Evolutionary conservation across 2,797 vertebrate genomes (phyloP).

Genomic region (Psittacula derbiana): DNA sequence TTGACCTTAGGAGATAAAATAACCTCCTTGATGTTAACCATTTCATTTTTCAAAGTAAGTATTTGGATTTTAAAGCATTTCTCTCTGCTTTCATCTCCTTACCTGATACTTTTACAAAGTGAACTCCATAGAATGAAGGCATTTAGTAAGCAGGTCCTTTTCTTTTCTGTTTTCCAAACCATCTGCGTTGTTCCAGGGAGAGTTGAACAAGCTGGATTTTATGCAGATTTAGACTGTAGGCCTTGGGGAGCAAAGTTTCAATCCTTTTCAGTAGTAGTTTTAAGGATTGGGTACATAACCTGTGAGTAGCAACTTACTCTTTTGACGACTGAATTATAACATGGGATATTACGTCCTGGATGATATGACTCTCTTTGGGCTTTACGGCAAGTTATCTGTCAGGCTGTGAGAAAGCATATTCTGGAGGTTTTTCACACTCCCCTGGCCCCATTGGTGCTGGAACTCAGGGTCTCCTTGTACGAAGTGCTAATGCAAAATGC

Average conservation of each 20-base stretch:
- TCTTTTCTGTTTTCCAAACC: not conserved
- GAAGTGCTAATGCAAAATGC: constrained; percentile 45
- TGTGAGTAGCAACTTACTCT: not conserved
- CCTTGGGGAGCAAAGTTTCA: not conserved
- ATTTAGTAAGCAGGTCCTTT: not conserved
- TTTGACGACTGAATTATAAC: not conserved
- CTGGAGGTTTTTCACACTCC: constrained; percentile 18
- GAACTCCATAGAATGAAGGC: not conserved
- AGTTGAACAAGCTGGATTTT: not conserved
- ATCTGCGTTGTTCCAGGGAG: not conserved
- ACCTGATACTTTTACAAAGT: not conserved
- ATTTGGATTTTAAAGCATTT: not conserved
- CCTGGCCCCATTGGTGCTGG: not conserved
- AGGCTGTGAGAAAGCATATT: not conserved
- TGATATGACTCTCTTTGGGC: not conserved
- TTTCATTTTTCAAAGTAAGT: not conserved
- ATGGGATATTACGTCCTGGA: not conserved
- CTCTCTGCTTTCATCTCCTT: not conserved
- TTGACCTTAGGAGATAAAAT: constrained; percentile 3
- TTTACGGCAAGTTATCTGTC: not conserved
- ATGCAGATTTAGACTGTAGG: not conserved
- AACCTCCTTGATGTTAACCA: not conserved
- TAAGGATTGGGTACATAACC: not conserved
- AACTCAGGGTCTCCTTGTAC: not conserved
- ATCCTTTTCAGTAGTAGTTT: not conserved